Evolutionary conservation across 2,888 invertebrate species (phyloP).

Genomic region (Sphaerophoria taeniata): DNA sequence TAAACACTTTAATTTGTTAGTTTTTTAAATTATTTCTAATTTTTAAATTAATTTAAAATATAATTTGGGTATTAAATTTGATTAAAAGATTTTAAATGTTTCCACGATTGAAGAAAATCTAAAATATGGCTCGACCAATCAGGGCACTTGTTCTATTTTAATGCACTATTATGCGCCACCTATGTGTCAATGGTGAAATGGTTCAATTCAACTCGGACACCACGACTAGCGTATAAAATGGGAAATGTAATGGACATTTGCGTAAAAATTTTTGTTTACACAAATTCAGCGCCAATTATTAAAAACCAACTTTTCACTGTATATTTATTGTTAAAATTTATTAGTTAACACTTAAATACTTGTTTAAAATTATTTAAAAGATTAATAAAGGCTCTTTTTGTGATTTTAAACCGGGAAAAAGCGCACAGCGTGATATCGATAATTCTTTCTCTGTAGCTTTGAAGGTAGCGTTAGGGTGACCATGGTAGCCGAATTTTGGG

Average conservation of each 20-base stretch:
- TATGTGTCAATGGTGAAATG: slow-evolving; percentile 27
- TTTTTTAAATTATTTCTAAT: background rate
- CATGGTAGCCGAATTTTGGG: background rate
- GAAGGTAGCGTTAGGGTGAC: slow-evolving; percentile 13
- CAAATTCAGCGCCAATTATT: slow-evolving; percentile 37
- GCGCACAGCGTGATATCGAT: slow-evolving; percentile 38
- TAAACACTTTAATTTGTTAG: background rate
- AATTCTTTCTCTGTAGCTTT: slow-evolving; percentile 23
- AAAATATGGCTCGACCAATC: slow-evolving; percentile 62
- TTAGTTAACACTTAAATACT: background rate
- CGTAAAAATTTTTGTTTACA: slow-evolving; percentile 49
- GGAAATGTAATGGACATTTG: slow-evolving; percentile 6
- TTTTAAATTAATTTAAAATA: slow-evolving; percentile 23
- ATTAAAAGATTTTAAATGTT: slow-evolving; percentile 40
- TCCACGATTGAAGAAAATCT: slow-evolving; percentile 34
- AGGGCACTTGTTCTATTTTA: slow-evolving; percentile 63
- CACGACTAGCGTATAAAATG: slow-evolving; percentile 7
- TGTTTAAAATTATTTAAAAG: background rate
- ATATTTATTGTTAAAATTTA: background rate
- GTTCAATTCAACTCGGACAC: slow-evolving; percentile 14
- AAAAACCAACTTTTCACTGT: background rate
- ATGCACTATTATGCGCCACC: slow-evolving; percentile 46
- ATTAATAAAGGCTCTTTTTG: background rate
- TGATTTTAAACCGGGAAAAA: slow-evolving; percentile 1
- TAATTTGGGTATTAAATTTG: slow-evolving; percentile 23